A percentile compares a stretch with the other conserved stretches of the same genome.
phyloP scores from a whole-genome alignment of 2,113 vertebrate species.

The Eleginops maclovinus region DNA sequence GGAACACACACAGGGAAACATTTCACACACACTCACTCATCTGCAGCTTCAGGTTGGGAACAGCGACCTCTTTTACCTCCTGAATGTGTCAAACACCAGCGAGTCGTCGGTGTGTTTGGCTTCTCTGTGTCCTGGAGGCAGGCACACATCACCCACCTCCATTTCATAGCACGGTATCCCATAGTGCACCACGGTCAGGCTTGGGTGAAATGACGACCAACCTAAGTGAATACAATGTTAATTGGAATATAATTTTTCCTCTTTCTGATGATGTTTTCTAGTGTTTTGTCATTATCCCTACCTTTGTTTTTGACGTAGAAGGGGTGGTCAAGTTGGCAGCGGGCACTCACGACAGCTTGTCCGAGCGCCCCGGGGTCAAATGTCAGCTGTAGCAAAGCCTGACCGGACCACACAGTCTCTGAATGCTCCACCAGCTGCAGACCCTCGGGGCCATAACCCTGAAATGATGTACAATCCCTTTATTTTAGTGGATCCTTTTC shows the following conservation, averaged over 20 bases:
- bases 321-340: conserved; percentile 94
- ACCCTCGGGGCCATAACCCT: conserved; percentile 94
- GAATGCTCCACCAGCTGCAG: conserved; percentile 92
- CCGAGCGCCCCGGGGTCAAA: conserved; percentile 95
- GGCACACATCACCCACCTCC: conserved; percentile 93
- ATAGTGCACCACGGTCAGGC: conserved; percentile 97
- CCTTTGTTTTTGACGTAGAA: conserved; percentile 99
- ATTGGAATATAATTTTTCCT: not conserved
- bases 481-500: not conserved
- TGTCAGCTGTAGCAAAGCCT: conserved; percentile 94
- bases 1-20: conserved; percentile 2
- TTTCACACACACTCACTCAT: not conserved
- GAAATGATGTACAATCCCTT: not conserved
- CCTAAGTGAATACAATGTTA: conserved; percentile 75
- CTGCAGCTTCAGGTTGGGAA: not conserved
- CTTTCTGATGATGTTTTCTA: too few relatives aligned
- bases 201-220: conserved; percentile 98
- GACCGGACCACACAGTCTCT: conserved; percentile 91
- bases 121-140: conserved; percentile 97
- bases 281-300: conserved; percentile 55
- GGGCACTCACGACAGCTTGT: conserved; percentile 87
- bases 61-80: conserved; percentile 84
- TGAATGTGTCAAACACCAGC: conserved; percentile 97
- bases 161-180: conserved; percentile 98
- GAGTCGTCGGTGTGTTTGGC: conserved; percentile 98